Evolutionary conservation across 2,888 invertebrate species (phyloP).

Genomic region (Coleophora flavipennella): DNA sequence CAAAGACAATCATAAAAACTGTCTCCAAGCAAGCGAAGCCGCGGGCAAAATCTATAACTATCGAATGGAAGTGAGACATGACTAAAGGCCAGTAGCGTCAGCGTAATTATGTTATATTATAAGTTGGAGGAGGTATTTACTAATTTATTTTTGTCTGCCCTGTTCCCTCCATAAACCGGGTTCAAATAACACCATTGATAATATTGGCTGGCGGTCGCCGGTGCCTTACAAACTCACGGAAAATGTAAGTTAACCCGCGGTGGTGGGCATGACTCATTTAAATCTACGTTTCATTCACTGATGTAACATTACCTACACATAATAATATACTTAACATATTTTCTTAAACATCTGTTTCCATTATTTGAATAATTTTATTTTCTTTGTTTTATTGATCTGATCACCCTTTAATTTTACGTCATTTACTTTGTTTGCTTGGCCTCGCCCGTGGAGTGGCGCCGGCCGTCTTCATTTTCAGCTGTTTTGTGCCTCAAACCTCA

Average conservation of each 20-base stretch:
- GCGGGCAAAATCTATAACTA: too few species aligned
- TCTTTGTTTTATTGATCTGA: not conserved
- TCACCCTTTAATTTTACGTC: slow-evolving; percentile 3
- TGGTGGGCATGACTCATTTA: slow-evolving; percentile 41
- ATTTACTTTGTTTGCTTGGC: slow-evolving; percentile 7
- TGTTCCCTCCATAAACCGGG: slow-evolving; percentile 58
- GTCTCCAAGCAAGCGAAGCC: too few species aligned
- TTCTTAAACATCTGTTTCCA: slow-evolving; percentile 4
- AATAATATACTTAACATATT: slow-evolving; percentile 21
- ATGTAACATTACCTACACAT: slow-evolving; percentile 24
- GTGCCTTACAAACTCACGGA: slow-evolving; percentile 34
- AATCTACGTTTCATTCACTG: slow-evolving; percentile 3
- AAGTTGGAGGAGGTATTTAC: slow-evolving; percentile 47
- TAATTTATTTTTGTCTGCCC: slow-evolving; percentile 66
- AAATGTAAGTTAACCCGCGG: slow-evolving; percentile 55
- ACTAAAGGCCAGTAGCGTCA: slow-evolving; percentile 15
- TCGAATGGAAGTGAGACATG: slow-evolving; percentile 8
- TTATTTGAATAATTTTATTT: not conserved
- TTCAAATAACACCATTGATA: slow-evolving; percentile 49
- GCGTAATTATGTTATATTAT: slow-evolving; percentile 17
- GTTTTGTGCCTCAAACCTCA: slow-evolving; percentile 2
- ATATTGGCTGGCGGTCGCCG: slow-evolving; percentile 47
- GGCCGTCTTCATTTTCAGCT: slow-evolving; percentile 11
- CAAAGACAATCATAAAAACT: too few species aligned
- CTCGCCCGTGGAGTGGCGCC: slow-evolving; percentile 10